Conservation (phyloP, 1,140 invertebrate genomes). For the Trypoxylus dichotomus region DNA sequence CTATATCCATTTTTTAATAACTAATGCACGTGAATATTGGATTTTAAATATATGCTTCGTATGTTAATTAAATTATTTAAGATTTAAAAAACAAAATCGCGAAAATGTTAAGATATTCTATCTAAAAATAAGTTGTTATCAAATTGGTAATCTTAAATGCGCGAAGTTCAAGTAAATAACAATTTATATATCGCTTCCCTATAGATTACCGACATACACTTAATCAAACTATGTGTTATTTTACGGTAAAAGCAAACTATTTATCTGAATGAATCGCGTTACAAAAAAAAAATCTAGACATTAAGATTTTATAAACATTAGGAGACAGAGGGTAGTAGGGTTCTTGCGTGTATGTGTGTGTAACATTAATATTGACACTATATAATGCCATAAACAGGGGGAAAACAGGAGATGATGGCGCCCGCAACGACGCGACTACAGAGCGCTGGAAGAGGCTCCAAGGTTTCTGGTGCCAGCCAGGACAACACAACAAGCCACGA, state of each 20-base stretch:
- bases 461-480: constrained; percentile 35
- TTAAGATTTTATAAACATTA: constrained; percentile 29
- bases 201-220: neutral
- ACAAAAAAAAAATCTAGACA: neutral
- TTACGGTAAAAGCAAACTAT: constrained; percentile 4
- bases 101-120: too few species aligned
- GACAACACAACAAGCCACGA: constrained; percentile 34
- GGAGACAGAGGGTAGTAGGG: constrained; percentile 2
- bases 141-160: too few species aligned
- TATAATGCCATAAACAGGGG: constrained; percentile 39
- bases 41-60: too few species aligned
- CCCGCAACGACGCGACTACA: constrained; percentile 19
- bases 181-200: too few species aligned
- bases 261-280: neutral
- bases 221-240: too few species aligned
- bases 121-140: too few species aligned
- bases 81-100: too few species aligned
- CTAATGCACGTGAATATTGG: too few species aligned
- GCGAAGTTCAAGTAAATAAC: too few species aligned
- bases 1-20: too few species aligned
- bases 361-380: constrained; percentile 39
- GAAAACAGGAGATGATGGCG: constrained; percentile 32
- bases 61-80: too few species aligned
- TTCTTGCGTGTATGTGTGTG: constrained; percentile 25
- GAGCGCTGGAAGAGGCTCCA: constrained; percentile 33